phyloP scores from a whole-genome alignment of 1,140 invertebrate genomes.

The Macrostomum lignano region DNA sequence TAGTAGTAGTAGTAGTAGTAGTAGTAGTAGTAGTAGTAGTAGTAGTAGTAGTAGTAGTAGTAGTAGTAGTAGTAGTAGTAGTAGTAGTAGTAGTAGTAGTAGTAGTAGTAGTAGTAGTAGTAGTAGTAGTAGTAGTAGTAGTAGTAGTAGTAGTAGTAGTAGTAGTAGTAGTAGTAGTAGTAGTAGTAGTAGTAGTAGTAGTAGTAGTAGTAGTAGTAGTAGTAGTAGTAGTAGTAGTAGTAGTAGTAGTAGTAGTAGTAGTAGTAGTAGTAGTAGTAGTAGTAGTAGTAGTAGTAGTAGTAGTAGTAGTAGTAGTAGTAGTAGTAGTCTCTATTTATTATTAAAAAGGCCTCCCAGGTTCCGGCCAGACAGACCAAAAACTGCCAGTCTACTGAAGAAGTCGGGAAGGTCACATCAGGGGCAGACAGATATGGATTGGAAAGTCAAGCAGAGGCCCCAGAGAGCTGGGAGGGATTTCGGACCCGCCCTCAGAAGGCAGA shows the following conservation, averaged over 20 bases:
- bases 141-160: conserved; percentile 2
- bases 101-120: conserved; percentile 2
- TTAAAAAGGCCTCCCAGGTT: too few relatives aligned
- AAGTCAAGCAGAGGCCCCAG: too few relatives aligned
- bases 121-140: conserved; percentile 2
- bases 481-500: too few relatives aligned
- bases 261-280: conserved; percentile 2
- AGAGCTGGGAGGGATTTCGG: too few relatives aligned
- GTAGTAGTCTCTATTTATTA: neutral
- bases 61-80: conserved; percentile 2
- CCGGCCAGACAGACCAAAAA: too few relatives aligned
- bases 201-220: conserved; percentile 2
- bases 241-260: conserved; percentile 2
- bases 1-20: too few relatives aligned
- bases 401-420: too few relatives aligned
- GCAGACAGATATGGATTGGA: too few relatives aligned
- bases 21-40: too few relatives aligned
- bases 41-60: conserved; percentile 2
- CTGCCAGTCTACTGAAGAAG: too few relatives aligned
- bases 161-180: conserved; percentile 2
- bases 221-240: conserved; percentile 2
- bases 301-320: conserved; percentile 2
- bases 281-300: conserved; percentile 2
- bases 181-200: conserved; percentile 2
- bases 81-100: conserved; percentile 2